Percentiles rank a stretch among this genome's conserved stretches.
phyloP scores from a whole-genome alignment of 2,113 vertebrate species.

The Pyrgilauda ruficollis region DNA sequence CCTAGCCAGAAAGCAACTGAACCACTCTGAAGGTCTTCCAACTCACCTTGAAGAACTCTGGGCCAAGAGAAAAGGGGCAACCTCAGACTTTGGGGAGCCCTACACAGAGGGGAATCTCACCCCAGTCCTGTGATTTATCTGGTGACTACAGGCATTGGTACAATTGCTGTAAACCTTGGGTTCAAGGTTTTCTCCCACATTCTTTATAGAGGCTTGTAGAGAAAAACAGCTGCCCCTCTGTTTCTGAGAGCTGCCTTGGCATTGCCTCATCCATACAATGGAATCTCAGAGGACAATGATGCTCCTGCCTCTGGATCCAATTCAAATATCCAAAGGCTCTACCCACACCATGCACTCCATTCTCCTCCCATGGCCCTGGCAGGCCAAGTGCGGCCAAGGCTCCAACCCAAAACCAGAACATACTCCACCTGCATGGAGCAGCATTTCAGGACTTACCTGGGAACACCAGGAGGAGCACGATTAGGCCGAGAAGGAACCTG shows the following conservation, averaged over 20 bases:
- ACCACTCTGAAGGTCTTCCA: background rate
- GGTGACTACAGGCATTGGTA: background rate
- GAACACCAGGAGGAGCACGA: conserved; percentile 93
- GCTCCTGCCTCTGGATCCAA: background rate
- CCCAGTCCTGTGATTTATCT: background rate
- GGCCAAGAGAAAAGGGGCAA: background rate
- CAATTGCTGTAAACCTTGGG: background rate
- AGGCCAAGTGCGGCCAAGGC: background rate
- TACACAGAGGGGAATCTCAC: background rate
- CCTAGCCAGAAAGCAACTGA: background rate
- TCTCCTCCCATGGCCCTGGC: background rate
- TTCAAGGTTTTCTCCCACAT: background rate
- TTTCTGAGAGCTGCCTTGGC: background rate
- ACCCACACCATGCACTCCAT: background rate
- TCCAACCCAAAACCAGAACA: background rate
- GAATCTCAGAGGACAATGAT: rapidly evolving
- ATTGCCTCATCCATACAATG: background rate
- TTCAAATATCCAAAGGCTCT: background rate
- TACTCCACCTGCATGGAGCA: background rate
- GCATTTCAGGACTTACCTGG: conserved; percentile 84
- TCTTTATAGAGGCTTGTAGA: background rate
- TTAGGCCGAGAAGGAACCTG: conserved; percentile 96
- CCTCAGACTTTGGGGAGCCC: background rate
- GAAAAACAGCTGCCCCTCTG: background rate
- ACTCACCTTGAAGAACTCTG: background rate